phyloP scores from a whole-genome alignment of 2,797 vertebrate genomes.

The Alca torda region DNA sequence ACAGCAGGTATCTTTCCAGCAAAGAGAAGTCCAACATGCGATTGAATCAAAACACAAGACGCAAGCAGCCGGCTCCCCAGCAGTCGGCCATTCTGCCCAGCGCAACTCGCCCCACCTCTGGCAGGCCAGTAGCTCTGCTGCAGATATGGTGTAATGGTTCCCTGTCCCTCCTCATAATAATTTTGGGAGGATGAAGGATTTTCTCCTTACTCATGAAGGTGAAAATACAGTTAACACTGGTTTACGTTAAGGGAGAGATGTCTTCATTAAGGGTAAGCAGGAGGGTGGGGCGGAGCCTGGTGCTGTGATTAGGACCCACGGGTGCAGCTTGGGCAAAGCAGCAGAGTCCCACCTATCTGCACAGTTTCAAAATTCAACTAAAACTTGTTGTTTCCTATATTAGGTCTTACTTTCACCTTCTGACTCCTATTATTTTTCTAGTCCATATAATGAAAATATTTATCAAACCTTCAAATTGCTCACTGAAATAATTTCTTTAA shows the following conservation, averaged over 20 bases:
- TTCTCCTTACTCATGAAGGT: neutral
- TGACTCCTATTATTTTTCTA: neutral
- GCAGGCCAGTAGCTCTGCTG: neutral
- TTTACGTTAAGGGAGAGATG: neutral
- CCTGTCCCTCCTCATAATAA: neutral
- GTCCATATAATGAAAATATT: neutral
- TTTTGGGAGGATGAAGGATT: neutral
- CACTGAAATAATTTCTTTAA: neutral
- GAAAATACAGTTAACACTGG: neutral
- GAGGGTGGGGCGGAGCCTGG: neutral
- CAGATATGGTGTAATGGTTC: neutral
- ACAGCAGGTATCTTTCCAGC: neutral
- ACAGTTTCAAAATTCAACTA: neutral
- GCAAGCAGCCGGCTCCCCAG: neutral
- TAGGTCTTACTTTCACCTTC: neutral
- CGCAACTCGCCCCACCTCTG: fast-evolving
- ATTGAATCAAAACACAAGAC: neutral
- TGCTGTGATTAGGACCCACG: fast-evolving
- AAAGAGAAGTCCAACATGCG: neutral
- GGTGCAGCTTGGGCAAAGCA: neutral
- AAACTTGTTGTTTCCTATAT: neutral
- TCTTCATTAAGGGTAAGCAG: neutral
- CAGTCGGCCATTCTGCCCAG: neutral
- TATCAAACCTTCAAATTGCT: neutral
- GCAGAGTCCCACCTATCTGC: neutral